These are phyloP conservation scores for Silurus aristotelis DNA, from an alignment of 2,797 vertebrate genomes.

Conservation along the genomic window DNA sequence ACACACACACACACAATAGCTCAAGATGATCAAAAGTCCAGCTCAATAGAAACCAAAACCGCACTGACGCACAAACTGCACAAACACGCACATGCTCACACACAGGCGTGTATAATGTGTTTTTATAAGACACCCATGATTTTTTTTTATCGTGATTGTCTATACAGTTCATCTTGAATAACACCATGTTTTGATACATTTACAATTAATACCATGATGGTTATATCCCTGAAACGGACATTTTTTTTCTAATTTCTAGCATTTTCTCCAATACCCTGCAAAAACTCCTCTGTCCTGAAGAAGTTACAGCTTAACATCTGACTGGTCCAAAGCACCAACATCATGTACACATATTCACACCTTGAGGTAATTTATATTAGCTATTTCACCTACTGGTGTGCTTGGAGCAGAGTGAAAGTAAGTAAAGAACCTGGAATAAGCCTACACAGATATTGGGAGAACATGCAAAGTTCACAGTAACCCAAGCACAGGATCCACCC, in stretches of 20 bases:
- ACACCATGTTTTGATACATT: too few species aligned
- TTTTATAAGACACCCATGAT: neutral
- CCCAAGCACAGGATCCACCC: neutral
- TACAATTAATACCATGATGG: too few species aligned
- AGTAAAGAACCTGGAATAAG: neutral
- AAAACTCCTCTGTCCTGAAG: too few species aligned
- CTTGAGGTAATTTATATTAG: neutral
- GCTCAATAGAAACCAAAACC: neutral
- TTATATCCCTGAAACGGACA: neutral
- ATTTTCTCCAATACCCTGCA: neutral
- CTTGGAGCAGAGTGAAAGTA: neutral
- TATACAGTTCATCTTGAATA: too few species aligned
- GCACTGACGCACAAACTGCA: neutral
- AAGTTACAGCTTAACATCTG: neutral
- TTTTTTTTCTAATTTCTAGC: neutral
- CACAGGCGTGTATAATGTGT: neutral
- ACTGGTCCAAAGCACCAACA: neutral
- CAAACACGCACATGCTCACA: neutral
- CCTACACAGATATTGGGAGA: neutral
- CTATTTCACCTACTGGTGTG: too few species aligned
- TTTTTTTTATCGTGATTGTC: too few species aligned
- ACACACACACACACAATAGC: neutral
- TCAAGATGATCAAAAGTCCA: neutral
- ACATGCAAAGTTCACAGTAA: neutral
- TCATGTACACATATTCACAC: neutral